Evolutionary conservation across 2,113 vertebrate genomes (phyloP).

Genomic region (Dipodomys stephensi): DNA sequence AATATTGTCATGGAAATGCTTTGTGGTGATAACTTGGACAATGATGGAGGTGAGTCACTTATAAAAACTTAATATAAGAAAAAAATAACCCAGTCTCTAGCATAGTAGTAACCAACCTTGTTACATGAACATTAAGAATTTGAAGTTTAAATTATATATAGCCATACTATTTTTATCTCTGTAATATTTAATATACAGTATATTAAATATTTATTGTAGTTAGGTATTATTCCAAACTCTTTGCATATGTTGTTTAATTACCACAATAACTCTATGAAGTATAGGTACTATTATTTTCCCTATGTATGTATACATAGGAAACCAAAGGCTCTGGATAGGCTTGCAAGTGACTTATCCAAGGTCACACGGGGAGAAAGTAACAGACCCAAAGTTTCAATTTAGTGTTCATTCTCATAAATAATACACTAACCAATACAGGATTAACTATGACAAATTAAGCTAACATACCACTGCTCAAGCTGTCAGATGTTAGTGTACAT

Average conservation of each 20-base stretch:
- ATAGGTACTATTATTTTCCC: conserved; percentile 29
- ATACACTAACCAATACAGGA: no score
- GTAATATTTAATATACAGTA: background rate
- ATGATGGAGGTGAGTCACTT: conserved; percentile 94
- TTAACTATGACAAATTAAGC: conserved; percentile 10
- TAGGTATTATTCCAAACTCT: background rate
- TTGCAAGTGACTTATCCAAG: conserved; percentile 11
- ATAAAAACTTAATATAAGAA: conserved; percentile 39
- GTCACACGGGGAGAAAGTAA: background rate
- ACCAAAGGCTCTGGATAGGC: background rate
- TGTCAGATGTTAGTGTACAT: conserved; percentile 17
- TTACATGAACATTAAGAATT: conserved; percentile 2
- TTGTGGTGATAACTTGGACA: conserved; percentile 97
- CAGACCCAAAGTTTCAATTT: conserved; percentile 25
- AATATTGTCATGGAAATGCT: conserved; percentile 99
- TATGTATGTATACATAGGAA: background rate
- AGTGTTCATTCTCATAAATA: background rate
- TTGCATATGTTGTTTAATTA: conserved; percentile 40
- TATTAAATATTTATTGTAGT: background rate
- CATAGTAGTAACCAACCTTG: background rate
- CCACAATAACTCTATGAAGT: background rate
- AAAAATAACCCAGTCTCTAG: background rate
- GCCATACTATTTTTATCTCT: conserved; percentile 26
- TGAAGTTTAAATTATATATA: background rate
- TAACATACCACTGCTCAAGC: background rate